These are phyloP conservation scores for Dichetophora obliterata DNA, from an alignment of 2,888 invertebrate species.

Conservation along the genomic window DNA sequence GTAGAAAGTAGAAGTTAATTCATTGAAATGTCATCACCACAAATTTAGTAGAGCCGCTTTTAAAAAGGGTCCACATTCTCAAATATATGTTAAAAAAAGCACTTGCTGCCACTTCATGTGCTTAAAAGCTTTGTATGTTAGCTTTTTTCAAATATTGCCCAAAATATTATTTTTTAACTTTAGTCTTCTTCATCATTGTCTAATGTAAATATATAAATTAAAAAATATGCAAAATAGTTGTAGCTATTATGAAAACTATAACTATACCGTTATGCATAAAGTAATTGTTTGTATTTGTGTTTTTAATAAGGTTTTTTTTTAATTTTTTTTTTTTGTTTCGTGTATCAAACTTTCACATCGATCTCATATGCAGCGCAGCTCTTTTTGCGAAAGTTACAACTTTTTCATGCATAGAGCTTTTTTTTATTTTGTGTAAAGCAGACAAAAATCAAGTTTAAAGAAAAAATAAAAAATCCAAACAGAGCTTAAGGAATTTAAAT, in stretches of 20 bases:
- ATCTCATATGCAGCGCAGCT: conserved; percentile 56
- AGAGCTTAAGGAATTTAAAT: background rate
- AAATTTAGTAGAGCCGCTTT: too few species aligned
- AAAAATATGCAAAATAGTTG: background rate
- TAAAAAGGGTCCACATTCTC: too few species aligned
- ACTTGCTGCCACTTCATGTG: too few species aligned
- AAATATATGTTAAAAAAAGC: too few species aligned
- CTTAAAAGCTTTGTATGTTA: too few species aligned
- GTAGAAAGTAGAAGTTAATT: too few species aligned
- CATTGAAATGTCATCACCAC: too few species aligned
- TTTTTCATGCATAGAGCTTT: background rate
- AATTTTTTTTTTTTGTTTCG: conserved; percentile 36
- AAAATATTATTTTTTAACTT: background rate
- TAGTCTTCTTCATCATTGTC: background rate
- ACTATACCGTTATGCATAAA: background rate
- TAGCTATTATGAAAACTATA: background rate
- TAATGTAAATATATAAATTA: background rate
- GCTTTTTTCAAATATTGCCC: too few species aligned
- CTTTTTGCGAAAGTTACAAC: conserved; percentile 41
- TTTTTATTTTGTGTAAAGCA: background rate
- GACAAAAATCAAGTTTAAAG: background rate
- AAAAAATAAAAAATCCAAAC: background rate
- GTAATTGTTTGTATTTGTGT: background rate
- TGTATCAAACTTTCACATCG: conserved; percentile 66
- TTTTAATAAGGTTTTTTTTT: conserved; percentile 19